phyloP scores from a whole-genome alignment of 2,888 invertebrate genomes.

The Hipparchia sbordonii region DNA sequence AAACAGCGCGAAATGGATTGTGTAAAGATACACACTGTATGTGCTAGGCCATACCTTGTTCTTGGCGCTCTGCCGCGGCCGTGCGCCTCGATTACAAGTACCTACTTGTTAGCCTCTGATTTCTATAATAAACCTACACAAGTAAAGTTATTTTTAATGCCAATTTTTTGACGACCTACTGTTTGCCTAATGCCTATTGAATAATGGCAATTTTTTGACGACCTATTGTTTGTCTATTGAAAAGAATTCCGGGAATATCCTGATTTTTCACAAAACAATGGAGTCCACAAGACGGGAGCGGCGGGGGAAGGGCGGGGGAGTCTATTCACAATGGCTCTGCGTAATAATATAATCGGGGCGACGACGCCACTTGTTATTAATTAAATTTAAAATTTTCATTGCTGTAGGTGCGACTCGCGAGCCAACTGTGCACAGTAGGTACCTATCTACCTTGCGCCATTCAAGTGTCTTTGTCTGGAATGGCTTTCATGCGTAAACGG shows the following conservation, averaged over 20 bases:
- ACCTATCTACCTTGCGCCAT: slow-evolving; percentile 37
- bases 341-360: slow-evolving; percentile 78
- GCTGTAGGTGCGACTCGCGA: slow-evolving; percentile 48
- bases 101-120: no score
- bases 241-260: neutral
- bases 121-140: no score
- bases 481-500: slow-evolving; percentile 31
- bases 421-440: slow-evolving; percentile 26
- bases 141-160: no score
- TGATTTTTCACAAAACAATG: neutral
- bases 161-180: no score
- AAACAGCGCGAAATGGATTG: no score
- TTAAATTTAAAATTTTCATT: slow-evolving; percentile 80
- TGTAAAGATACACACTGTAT: no score
- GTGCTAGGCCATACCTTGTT: no score
- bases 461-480: slow-evolving; percentile 42
- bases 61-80: no score
- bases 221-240: no score
- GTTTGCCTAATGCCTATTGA: no score
- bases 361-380: slow-evolving; percentile 77
- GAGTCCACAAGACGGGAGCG: slow-evolving; percentile 36
- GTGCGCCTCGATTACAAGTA: no score
- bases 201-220: no score
- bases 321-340: slow-evolving; percentile 60
- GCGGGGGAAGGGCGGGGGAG: slow-evolving; percentile 44